Evolutionary conservation across 2,113 vertebrate species (phyloP).

Genomic region (Zosterops lateralis): DNA sequence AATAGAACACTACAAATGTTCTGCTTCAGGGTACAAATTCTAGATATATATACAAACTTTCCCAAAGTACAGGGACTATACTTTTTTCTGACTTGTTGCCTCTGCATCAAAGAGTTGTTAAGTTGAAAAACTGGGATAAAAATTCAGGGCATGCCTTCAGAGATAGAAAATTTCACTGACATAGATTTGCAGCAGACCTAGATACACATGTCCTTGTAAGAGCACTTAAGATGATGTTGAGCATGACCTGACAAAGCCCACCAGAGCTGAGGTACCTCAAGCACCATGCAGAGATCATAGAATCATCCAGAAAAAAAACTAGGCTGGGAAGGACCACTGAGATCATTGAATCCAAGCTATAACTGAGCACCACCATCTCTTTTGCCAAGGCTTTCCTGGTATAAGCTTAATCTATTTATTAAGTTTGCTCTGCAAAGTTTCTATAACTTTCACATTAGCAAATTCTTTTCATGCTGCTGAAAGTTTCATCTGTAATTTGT

Average conservation of each 20-base stretch:
- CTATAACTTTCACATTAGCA: not conserved
- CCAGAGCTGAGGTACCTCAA: not conserved
- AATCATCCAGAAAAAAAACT: not conserved
- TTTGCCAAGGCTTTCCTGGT: not conserved
- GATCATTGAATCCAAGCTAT: not conserved
- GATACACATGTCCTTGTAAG: not conserved
- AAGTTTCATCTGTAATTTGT: not conserved
- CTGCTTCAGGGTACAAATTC: not conserved
- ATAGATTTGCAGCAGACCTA: not conserved
- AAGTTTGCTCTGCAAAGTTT: not conserved
- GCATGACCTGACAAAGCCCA: not conserved
- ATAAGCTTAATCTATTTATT: not conserved
- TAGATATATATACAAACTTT: not conserved
- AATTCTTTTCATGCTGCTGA: not conserved
- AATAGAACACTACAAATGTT: not conserved
- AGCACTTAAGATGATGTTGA: not conserved
- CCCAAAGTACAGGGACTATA: not conserved
- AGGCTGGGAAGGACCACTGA: not conserved
- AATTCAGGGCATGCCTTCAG: not conserved
- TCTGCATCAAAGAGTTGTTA: not conserved
- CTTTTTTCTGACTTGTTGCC: not conserved
- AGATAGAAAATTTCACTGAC: not conserved
- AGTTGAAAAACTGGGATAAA: not conserved
- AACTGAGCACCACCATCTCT: rapidly evolving
- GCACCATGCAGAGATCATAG: not conserved